These are phyloP conservation scores for Oegoconia quadripuncta DNA, from an alignment of 2,888 invertebrate species.

Conservation along the genomic window DNA sequence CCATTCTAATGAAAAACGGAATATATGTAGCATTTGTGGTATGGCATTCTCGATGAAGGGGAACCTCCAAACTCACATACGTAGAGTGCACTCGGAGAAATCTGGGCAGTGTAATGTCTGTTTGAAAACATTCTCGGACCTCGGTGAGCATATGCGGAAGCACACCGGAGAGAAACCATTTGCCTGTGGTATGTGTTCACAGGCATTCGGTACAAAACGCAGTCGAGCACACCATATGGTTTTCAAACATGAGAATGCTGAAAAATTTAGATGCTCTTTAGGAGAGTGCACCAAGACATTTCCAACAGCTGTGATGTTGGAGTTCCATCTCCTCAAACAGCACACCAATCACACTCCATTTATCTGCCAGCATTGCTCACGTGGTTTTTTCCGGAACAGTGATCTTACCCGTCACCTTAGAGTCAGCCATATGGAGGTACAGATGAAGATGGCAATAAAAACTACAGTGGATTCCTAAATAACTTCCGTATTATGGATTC, in stretches of 20 bases:
- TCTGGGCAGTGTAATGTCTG: constrained; percentile 76
- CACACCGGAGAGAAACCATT: constrained; percentile 78
- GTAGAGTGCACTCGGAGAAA: constrained; percentile 75
- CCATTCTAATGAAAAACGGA: constrained; percentile 62
- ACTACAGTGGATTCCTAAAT: constrained; percentile 9
- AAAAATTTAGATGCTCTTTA: constrained; percentile 63
- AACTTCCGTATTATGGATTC: too few species aligned
- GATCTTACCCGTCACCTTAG: constrained; percentile 63
- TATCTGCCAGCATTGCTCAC: constrained; percentile 60
- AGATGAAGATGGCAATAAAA: constrained; percentile 27
- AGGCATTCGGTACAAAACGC: constrained; percentile 50
- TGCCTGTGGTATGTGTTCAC: constrained; percentile 54
- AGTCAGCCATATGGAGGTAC: constrained; percentile 53
- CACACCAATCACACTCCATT: constrained; percentile 68
- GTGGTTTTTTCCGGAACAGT: constrained; percentile 62
- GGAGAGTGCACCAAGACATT: constrained; percentile 62
- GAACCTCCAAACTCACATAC: constrained; percentile 74
- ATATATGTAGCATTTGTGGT: constrained; percentile 64
- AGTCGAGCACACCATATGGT: constrained; percentile 61
- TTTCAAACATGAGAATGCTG: constrained; percentile 61
- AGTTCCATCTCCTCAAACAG: constrained; percentile 66
- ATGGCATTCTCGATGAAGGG: constrained; percentile 75
- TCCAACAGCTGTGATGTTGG: constrained; percentile 62
- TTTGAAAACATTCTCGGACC: constrained; percentile 72
- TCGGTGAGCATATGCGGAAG: constrained; percentile 77